Base-by-base conservation (phyloP, 2,113 vertebrate genomes). In the Speoplatyrhinus poulsoni region DNA sequence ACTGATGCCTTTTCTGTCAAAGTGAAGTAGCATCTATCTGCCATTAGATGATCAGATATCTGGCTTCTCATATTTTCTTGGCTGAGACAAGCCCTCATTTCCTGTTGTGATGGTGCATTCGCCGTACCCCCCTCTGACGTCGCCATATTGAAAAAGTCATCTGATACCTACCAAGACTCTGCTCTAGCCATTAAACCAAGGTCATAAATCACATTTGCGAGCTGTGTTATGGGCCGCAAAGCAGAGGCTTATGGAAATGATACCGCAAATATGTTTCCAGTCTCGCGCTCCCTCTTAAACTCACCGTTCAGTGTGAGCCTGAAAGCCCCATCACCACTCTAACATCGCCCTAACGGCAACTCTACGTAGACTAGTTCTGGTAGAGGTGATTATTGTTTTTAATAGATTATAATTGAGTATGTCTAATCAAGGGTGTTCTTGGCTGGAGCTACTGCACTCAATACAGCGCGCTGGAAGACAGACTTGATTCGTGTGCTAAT, bases 131-230 rank as follows among this genome's bases (percentile, higher is more conserved):
- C 77, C 76, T 86, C 84, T 84, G 90, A 92, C 86, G 87, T 87
- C 76, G 85, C 87, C 90, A 90, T 90, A 90, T 91, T 90, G 89
- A 88, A 91, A 90, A 84, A 90, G 91, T 92, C 90, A 93, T 92
- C 91, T 84, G 91, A 93, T 93, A 91, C 90, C 87, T 81, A 86
- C 77, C 81, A 82, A 87, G 85, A 80, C 83, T 84, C 77, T 82
- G 82, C 90, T 89, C 76, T 76, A 63, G 85, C 92, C 91, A 93
- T 93, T 93, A 93, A 89, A 91, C 87, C 87, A 89, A 91, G 90
- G 89, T 91, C 91, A 90, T 93, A 92, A 92, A 92, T 93, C 92
- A 92, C 85, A 91, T 91, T 91, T 92, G 90, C 69, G 85, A 84
- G 83, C 79, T 65, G 82, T 75, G 82, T 81, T 90, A 88, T 77